Conservation (phyloP, 2,888 invertebrate species). For the Biston betularia region DNA sequence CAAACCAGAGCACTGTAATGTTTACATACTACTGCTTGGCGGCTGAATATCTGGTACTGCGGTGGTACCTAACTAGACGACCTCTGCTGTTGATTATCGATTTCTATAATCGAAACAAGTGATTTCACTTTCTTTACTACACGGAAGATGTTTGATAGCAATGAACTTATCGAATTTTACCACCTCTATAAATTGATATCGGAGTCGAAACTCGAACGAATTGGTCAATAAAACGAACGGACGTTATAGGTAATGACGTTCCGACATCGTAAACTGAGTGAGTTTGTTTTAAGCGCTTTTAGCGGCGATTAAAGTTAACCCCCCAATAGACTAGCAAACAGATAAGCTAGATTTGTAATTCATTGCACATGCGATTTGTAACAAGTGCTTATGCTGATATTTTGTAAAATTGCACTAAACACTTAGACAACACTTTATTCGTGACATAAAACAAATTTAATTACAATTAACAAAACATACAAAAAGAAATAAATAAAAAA, state of each 20-base stretch:
- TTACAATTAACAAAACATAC: too few species aligned
- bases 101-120: slow-evolving; percentile 1
- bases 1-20: too few species aligned
- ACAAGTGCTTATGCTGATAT: too few species aligned
- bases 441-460: too few species aligned
- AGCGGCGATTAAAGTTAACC: slow-evolving; percentile 3
- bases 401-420: too few species aligned
- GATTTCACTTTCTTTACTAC: background rate
- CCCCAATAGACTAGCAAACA: slow-evolving; percentile 1
- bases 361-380: background rate
- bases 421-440: too few species aligned
- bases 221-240: slow-evolving; percentile 45
- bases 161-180: slow-evolving; percentile 29
- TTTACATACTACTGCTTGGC: too few species aligned
- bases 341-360: background rate
- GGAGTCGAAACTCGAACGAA: slow-evolving; percentile 36
- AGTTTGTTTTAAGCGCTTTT: slow-evolving; percentile 16
- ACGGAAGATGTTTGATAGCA: slow-evolving; percentile 27
- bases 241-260: slow-evolving; percentile 30
- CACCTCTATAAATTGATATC: slow-evolving; percentile 43
- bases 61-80: too few species aligned
- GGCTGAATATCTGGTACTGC: too few species aligned
- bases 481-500: too few species aligned
- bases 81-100: background rate
- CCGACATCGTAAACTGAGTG: slow-evolving; percentile 13